Evolutionary conservation across 1,140 invertebrate species (phyloP).

Genomic region (Zaprionus inermis): DNA sequence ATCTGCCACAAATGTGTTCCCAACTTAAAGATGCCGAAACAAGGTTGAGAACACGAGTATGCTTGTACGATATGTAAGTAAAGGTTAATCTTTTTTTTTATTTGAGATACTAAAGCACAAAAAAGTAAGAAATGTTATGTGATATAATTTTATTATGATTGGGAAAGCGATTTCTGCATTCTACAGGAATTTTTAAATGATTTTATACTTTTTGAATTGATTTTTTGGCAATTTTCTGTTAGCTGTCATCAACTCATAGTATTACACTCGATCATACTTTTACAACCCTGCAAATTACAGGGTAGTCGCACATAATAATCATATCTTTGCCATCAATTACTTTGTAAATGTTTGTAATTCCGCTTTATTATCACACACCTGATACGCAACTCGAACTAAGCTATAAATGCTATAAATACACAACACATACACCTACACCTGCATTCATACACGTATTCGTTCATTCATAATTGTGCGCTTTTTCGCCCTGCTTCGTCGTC

Average conservation of each 20-base stretch:
- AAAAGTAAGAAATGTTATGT: not conserved
- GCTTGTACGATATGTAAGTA: not conserved
- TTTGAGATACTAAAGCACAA: not conserved
- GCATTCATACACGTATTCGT: not conserved
- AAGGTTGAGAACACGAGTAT: conserved; percentile 2
- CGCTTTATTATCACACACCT: not conserved
- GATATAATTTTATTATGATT: not conserved
- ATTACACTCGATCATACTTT: too few relatives aligned
- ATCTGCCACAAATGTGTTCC: conserved; percentile 23
- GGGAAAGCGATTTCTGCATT: too few relatives aligned
- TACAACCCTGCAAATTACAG: not conserved
- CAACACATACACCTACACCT: not conserved
- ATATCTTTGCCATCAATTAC: not conserved
- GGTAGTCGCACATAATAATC: not conserved
- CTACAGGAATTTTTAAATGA: too few relatives aligned
- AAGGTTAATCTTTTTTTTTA: not conserved
- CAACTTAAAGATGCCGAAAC: not conserved
- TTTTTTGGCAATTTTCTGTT: too few relatives aligned
- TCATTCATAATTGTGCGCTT: conserved; percentile 19
- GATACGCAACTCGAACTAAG: not conserved
- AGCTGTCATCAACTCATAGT: too few relatives aligned
- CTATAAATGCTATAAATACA: not conserved
- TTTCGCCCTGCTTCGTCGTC: not conserved
- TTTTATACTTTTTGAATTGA: too few relatives aligned
- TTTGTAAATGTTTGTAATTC: not conserved